Evolutionary conservation across 1,140 invertebrate genomes (phyloP), one percentile per base, ranked within the genome.

Genomic region (Manduca sexta): DNA sequence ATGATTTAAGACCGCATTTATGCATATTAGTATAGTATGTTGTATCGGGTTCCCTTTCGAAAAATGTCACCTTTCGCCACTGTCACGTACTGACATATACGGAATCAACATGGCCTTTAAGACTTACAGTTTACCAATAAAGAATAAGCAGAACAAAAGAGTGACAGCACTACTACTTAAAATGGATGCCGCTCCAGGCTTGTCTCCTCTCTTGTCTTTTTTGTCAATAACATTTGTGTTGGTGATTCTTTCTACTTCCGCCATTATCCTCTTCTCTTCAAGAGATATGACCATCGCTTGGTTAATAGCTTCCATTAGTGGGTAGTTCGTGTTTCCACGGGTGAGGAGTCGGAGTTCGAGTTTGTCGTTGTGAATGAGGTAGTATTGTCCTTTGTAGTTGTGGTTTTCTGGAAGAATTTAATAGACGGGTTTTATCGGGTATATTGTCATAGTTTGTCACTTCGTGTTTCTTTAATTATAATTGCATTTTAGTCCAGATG

Each of bases 221-320:
- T 45, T 41, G 34, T 47, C 56, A 37, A 84, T 69, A 33, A 73
- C 84, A 53, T 85, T 69, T 55, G 87, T 52, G 47, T 70, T 60
- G 30, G 64, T 61, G 0, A 78, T 48, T 44, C 65, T 67, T 3
- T 80, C 67, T 45, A 87, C 72, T 48, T 83, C 75, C 12, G 85
- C 71, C 3, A 76, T 38, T n/a, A 87, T 81, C 37, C 66, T 67
- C 60, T 88, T 86, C 61, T 91, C 89, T 64, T 90, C 88, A 35
- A 90, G 41, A 0, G 89, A 76, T 8, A 88, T 50, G 1, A 69
- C 63, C 2, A 89, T 87, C 2, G 89, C 89, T 54, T 90, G 88
- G 50, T 91, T 90, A 0, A 92, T 89, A 0, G 89, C 88, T 16
- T 89, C 82, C 87, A 92, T 87, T 4, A 92, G 65, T 1, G 88